phyloP scores from a whole-genome alignment of 2,113 vertebrate species.

The Dasyornis broadbenti region DNA sequence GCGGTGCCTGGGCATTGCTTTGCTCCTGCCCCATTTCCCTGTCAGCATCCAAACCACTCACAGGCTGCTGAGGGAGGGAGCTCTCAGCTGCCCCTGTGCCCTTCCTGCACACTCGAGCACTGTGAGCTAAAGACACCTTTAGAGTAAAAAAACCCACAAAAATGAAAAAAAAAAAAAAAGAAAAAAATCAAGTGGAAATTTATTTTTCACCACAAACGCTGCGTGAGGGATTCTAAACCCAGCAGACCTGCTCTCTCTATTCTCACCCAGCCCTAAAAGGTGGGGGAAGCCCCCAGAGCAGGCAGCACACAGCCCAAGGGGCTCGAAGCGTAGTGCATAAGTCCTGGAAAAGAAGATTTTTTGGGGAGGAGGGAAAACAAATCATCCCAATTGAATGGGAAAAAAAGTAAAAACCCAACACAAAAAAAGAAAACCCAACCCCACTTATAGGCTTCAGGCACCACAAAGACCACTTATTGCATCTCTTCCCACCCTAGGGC shows the following conservation, averaged over 20 bases:
- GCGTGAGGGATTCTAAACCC: background rate
- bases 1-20: background rate
- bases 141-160: background rate
- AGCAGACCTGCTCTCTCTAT: background rate
- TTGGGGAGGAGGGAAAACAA: background rate
- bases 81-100: background rate
- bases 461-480: conserved; percentile 45
- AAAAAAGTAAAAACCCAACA: background rate
- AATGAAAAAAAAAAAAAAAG: background rate
- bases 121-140: background rate
- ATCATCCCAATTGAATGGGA: background rate
- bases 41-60: background rate
- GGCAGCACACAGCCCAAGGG: background rate
- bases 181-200: background rate
- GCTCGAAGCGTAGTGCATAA: background rate
- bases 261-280: background rate
- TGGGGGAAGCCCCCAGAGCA: background rate
- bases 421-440: background rate
- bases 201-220: background rate
- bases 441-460: conserved; percentile 56
- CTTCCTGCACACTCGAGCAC: background rate
- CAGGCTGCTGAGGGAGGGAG: background rate
- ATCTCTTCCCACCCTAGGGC: conserved; percentile 1
- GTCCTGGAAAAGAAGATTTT: background rate
- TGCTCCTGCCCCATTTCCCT: background rate